Evolutionary conservation across 1,140 invertebrate species (phyloP).

Genomic region (Lysiphlebus fabarum): DNA sequence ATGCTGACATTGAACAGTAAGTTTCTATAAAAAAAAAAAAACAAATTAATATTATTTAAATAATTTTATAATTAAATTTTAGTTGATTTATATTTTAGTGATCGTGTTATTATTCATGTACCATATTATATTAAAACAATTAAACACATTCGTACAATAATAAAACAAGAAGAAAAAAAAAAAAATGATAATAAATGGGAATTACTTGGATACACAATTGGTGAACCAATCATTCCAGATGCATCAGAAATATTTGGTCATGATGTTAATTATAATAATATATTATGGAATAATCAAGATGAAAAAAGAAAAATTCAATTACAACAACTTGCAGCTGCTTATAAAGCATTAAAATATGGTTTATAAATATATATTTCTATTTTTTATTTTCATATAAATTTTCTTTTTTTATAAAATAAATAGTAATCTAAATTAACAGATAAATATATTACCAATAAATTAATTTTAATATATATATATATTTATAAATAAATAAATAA

Average conservation of each 20-base stretch:
- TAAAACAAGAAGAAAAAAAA: conserved; percentile 44
- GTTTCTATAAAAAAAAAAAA: too few species aligned
- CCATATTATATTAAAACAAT: conserved; percentile 50
- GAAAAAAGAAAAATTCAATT: too few species aligned
- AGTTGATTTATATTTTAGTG: conserved; percentile 23
- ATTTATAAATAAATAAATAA: neutral
- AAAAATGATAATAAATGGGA: conserved; percentile 41
- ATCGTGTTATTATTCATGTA: conserved; percentile 49
- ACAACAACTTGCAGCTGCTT: conserved; percentile 40
- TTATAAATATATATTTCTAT: too few species aligned
- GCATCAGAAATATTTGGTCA: conserved; percentile 26
- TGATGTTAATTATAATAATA: neutral
- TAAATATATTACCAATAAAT: too few species aligned
- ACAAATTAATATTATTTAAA: too few species aligned
- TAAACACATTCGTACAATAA: conserved; percentile 49
- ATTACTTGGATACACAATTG: conserved; percentile 45
- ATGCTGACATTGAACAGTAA: conserved; percentile 2
- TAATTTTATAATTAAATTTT: too few species aligned
- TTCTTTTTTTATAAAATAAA: too few species aligned
- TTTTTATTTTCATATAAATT: too few species aligned
- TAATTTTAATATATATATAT: too few species aligned
- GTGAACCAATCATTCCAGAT: conserved; percentile 39
- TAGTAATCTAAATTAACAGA: too few species aligned
- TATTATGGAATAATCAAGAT: too few species aligned
- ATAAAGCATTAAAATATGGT: conserved; percentile 32